Evolutionary conservation across 2,797 vertebrate species (phyloP).

Genomic region (Acanthopagrus latus): DNA sequence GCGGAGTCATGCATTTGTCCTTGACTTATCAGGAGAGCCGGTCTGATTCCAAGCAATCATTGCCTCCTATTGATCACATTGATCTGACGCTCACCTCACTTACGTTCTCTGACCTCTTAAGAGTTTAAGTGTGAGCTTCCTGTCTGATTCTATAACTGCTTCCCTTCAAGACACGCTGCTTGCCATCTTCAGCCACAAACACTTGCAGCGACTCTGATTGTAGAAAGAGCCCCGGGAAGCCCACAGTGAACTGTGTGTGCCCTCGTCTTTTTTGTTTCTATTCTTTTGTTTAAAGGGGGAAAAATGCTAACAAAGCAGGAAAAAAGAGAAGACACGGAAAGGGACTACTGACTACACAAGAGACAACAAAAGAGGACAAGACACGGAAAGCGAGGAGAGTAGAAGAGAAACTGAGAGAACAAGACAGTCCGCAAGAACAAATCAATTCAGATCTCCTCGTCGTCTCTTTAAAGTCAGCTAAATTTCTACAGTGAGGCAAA

Average conservation of each 20-base stretch:
- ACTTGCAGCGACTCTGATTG: background rate
- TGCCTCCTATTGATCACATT: conserved; percentile 65
- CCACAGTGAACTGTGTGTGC: background rate
- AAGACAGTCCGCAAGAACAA: conserved; percentile 48
- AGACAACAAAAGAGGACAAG: conserved; percentile 37
- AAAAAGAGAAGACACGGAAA: background rate
- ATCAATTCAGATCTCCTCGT: conserved; percentile 54
- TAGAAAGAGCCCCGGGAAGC: background rate
- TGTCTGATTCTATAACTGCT: conserved; percentile 33
- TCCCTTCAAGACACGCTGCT: background rate
- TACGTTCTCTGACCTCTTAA: conserved; percentile 49
- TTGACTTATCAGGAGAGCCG: conserved; percentile 58
- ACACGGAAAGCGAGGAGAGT: conserved; percentile 22
- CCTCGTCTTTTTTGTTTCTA: conserved; percentile 22
- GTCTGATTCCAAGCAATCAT: conserved; percentile 62
- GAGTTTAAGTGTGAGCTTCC: conserved; percentile 54
- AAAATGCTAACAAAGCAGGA: conserved; percentile 28
- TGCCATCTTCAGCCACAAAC: conserved; percentile 1
- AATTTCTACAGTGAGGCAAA: conserved; percentile 43
- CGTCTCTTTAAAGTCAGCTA: conserved; percentile 44
- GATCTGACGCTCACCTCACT: conserved; percentile 59
- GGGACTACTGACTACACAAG: conserved; percentile 18
- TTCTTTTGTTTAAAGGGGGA: conserved; percentile 29
- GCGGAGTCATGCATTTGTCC: conserved; percentile 42
- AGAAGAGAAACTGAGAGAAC: conserved; percentile 48